Evolutionary conservation across 2,113 vertebrate species (phyloP).

Genomic region (Ictalurus furcatus): DNA sequence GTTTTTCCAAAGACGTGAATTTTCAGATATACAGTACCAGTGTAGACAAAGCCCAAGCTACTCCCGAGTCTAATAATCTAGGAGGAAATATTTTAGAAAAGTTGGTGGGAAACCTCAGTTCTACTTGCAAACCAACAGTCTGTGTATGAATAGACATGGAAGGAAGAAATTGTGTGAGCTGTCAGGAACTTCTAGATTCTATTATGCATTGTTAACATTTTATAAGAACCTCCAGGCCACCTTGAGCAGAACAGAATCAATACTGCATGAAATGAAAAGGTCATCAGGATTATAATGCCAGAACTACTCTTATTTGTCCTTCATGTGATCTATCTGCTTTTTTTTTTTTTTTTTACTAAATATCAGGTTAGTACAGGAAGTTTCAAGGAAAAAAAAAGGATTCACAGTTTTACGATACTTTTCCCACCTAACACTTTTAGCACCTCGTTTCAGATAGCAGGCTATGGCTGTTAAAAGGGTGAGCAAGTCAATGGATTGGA

Average conservation of each 20-base stretch:
- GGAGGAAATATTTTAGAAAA: not conserved
- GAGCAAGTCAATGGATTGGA: not conserved
- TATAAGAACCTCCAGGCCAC: not conserved
- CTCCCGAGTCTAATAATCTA: not conserved
- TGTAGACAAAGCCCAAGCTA: not conserved
- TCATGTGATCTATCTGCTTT: not conserved
- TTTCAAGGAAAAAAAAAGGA: not conserved
- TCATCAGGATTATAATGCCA: not conserved
- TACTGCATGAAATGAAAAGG: slow-evolving; percentile 22
- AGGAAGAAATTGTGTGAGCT: not conserved
- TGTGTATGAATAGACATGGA: not conserved
- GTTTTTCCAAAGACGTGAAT: no score
- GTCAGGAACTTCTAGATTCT: not conserved
- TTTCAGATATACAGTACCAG: no score
- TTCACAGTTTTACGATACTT: not conserved
- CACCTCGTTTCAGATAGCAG: not conserved
- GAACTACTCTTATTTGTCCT: slow-evolving; percentile 18
- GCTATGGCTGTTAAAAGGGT: not conserved
- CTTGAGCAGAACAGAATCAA: not conserved
- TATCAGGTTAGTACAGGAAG: not conserved
- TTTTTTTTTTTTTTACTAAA: not conserved
- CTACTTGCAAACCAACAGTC: not conserved
- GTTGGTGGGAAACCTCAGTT: not conserved
- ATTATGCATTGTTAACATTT: slow-evolving; percentile 1
- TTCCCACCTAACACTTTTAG: not conserved